Percentiles rank a stretch among this genome's conserved stretches.
Evolutionary conservation across 2,888 invertebrate genomes (phyloP).

Genomic region (Formica aserva): DNA sequence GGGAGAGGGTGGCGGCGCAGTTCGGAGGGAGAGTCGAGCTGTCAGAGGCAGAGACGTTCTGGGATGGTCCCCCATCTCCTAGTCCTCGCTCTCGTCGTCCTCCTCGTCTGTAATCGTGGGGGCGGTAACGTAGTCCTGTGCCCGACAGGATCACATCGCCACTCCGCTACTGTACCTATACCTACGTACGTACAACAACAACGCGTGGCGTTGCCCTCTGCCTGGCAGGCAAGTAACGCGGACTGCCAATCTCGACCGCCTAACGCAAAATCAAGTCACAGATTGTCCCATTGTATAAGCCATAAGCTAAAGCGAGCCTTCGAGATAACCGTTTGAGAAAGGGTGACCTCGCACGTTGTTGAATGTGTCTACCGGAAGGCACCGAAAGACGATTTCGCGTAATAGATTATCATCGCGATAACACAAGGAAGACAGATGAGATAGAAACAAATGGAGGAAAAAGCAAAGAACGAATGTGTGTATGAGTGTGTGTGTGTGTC

Average conservation of each 20-base stretch:
- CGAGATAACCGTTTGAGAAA: conserved; percentile 35
- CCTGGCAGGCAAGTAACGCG: conserved; percentile 70
- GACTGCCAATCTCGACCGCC: conserved; percentile 79
- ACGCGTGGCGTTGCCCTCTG: conserved; percentile 66
- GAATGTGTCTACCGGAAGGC: background rate
- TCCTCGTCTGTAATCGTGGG: conserved; percentile 85
- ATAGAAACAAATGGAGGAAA: background rate
- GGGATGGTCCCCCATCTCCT: conserved; percentile 82
- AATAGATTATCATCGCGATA: conserved; percentile 19
- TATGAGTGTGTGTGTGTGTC: background rate
- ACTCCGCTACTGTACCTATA: conserved; percentile 79
- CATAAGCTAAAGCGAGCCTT: conserved; percentile 60
- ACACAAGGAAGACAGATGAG: background rate
- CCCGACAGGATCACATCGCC: conserved; percentile 85
- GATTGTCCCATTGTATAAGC: conserved; percentile 78
- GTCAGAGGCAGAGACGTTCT: conserved; percentile 84
- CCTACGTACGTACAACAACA: conserved; percentile 70
- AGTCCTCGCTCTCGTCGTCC: conserved; percentile 81
- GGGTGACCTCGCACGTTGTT: conserved; percentile 14
- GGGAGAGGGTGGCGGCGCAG: conserved; percentile 58
- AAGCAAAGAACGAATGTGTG: background rate
- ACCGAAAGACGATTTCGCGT: background rate
- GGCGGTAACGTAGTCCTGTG: conserved; percentile 85
- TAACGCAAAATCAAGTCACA: conserved; percentile 80
- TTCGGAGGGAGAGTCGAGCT: conserved; percentile 81